These are phyloP conservation scores for Poicephalus meyeri DNA, from an alignment of 2,113 vertebrate genomes.

Conservation along the genomic window DNA sequence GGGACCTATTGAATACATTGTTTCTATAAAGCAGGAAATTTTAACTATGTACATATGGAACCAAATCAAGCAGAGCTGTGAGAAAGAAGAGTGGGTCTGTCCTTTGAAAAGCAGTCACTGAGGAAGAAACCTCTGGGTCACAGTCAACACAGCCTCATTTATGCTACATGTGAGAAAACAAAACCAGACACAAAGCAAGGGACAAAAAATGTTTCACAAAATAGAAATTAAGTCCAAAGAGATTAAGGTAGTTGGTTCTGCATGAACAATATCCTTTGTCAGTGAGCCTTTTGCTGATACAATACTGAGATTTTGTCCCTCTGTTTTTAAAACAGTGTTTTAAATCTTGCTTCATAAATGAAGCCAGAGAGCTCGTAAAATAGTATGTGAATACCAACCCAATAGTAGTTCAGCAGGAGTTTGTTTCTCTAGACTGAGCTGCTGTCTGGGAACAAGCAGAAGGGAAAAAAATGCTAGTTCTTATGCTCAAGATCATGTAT, in stretches of 20 bases:
- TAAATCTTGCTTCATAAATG: not conserved
- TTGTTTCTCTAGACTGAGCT: not conserved
- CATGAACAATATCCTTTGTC: not conserved
- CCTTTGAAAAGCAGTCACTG: not conserved
- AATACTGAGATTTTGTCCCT: not conserved
- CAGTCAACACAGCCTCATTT: not conserved
- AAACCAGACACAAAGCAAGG: not conserved
- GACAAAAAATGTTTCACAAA: not conserved
- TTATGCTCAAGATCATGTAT: not conserved
- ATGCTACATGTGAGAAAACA: not conserved
- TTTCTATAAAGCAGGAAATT: not conserved
- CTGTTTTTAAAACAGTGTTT: not conserved
- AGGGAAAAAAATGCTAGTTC: not conserved
- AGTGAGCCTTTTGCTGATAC: not conserved
- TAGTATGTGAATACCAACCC: not conserved
- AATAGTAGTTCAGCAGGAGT: not conserved
- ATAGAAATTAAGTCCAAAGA: not conserved
- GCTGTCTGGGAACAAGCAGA: not conserved
- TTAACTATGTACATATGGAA: not conserved
- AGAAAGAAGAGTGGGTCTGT: not conserved
- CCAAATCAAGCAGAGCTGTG: not conserved
- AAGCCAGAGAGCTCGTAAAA: not conserved
- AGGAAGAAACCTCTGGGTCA: not conserved
- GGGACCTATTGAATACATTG: accelerated
- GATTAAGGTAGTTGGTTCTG: not conserved